Conservation (phyloP, 2,888 invertebrate genomes). For the Hypomecis punctinalis region DNA sequence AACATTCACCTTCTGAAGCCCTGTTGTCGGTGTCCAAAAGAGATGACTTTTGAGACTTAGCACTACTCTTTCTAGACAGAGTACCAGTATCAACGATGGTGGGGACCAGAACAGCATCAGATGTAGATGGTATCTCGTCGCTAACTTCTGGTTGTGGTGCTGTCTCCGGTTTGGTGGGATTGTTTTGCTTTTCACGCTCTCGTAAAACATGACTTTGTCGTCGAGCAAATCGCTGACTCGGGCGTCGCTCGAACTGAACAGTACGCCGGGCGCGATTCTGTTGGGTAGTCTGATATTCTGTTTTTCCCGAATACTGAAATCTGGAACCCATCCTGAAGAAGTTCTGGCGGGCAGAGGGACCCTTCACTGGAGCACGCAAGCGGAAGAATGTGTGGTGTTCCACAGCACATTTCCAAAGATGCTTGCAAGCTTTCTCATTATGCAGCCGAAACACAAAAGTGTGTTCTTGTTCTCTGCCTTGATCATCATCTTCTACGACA, state of each 20-base stretch:
- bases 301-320: conserved; percentile 97
- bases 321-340: conserved; percentile 99
- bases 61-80: conserved; percentile 83
- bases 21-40: conserved; percentile 60
- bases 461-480: conserved; percentile 98
- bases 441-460: conserved; percentile 98
- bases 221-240: conserved; percentile 97
- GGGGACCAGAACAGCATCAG: conserved; percentile 51
- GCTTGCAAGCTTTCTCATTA: conserved; percentile 99
- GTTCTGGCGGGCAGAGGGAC: conserved; percentile 95
- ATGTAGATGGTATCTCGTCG: conserved; percentile 66
- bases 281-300: conserved; percentile 98
- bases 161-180: conserved; percentile 63
- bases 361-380: conserved; percentile 94
- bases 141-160: conserved; percentile 58
- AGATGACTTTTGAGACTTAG: conserved; percentile 83
- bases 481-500: conserved; percentile 99
- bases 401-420: conserved; percentile 99
- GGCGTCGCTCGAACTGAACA: conserved; percentile 97
- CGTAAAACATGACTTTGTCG: conserved; percentile 95
- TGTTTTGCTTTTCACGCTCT: conserved; percentile 89
- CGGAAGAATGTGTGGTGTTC: conserved; percentile 99
- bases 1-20: conserved; percentile 64
- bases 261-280: conserved; percentile 95
- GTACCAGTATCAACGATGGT: conserved; percentile 56